These are phyloP conservation scores for Rotaria macrura DNA, from an alignment of 2,888 invertebrate genomes.

Conservation along the genomic window DNA sequence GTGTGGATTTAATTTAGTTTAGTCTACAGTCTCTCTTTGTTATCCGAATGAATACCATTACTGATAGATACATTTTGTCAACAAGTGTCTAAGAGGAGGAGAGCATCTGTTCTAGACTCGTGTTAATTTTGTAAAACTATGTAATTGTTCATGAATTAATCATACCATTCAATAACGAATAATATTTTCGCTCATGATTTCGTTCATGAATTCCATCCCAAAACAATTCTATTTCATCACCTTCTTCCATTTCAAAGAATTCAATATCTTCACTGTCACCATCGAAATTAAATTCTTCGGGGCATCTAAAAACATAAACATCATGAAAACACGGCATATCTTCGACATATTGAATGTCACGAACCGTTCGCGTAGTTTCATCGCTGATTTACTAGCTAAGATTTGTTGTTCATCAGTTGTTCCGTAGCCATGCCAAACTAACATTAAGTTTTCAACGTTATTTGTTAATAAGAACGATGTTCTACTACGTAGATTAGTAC, in stretches of 20 bases:
- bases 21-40: too few species aligned
- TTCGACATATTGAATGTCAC: background rate
- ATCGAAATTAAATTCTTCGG: constrained; percentile 59
- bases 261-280: constrained; percentile 42
- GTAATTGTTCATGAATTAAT: background rate
- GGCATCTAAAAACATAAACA: constrained; percentile 50
- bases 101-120: too few species aligned
- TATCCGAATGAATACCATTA: too few species aligned
- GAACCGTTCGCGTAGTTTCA: constrained; percentile 42
- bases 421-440: constrained; percentile 74
- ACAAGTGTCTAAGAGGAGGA: too few species aligned
- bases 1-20: too few species aligned
- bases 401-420: constrained; percentile 60
- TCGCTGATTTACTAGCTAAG: constrained; percentile 47
- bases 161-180: constrained; percentile 16
- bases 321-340: constrained; percentile 8
- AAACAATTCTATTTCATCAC: constrained; percentile 64
- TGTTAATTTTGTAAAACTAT: background rate
- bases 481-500: constrained; percentile 67
- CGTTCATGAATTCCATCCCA: constrained; percentile 52
- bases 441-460: constrained; percentile 58
- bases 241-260: constrained; percentile 61
- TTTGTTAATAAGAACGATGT: constrained; percentile 66
- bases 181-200: background rate
- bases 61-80: too few species aligned